Base-by-base conservation (phyloP, 2,113 vertebrate species). In the Ceyx melanurus region DNA sequence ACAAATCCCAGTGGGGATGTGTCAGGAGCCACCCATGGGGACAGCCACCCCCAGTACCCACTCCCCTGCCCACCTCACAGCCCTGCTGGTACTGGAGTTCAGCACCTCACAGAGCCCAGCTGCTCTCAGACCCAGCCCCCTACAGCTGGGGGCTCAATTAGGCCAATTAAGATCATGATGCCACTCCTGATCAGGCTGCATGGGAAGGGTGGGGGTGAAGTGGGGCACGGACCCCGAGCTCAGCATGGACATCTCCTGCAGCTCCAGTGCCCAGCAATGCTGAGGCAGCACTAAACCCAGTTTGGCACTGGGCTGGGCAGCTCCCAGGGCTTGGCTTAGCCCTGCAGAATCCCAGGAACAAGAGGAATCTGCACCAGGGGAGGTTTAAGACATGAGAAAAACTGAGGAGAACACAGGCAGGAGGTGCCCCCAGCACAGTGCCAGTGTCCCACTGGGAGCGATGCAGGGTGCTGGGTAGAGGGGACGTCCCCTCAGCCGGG, bases 211-310 rank as follows among this genome's bases (percentile, higher is more conserved):
- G 40, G 31, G 12, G 20, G 9, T 19, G 8, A 72, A 8, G 0
- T 13, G 20, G 62, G 54, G 28, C 26, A 51, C n/a, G 42, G 33
- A 10, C 10, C 50, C 10, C 60, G 56, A 51, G 23, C 28, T 46
- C 3, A 0, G 0, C 48, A 56, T 0, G 1, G 37, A 18, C 4
- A 0, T 26, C 18, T 28, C n/a, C 28, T 28, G 43, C 51, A 65
- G 42, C 42, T 29, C 20, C 1, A 0, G 14, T 37, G 60, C 15
- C 20, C 71, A n/a, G 46, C 42, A 21, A 42, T 6, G 54, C n/a
- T 42, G 45, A 62, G 65, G 37, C 14, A 21, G n/a, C 40, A 42
- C 60, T 16, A 15, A 37, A 26, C 13, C 29, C 28, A 15, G 10
- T 22, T 15, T 25, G 53, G 51, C 64, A 45, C 18, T 45, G 26